phyloP scores from a whole-genome alignment of 2,797 vertebrate genomes.

The Macropus fuliginosus region DNA sequence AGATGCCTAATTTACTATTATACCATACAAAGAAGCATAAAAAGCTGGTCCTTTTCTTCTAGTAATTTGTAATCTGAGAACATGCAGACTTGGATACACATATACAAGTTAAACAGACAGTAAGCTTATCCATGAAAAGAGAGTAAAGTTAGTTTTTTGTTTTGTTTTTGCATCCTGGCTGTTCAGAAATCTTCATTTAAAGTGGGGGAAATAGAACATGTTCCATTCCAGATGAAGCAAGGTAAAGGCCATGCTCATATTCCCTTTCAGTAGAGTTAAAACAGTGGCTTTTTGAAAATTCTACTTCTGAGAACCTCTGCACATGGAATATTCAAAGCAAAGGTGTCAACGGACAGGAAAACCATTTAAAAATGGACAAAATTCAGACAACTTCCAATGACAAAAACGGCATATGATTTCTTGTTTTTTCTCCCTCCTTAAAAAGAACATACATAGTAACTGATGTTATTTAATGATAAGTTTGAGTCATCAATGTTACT shows the following conservation, averaged over 20 bases:
- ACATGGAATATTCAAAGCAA: background rate
- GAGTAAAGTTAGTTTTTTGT: background rate
- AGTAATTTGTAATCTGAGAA: constrained; percentile 26
- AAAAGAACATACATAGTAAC: background rate
- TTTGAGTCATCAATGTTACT: background rate
- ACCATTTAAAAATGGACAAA: background rate
- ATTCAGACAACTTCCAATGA: background rate
- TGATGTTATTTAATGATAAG: background rate
- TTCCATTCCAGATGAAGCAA: background rate
- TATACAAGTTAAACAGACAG: constrained; percentile 40
- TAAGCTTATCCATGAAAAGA: background rate
- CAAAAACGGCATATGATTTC: constrained; percentile 37
- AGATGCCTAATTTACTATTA: constrained; percentile 47
- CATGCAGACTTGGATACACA: constrained; percentile 36
- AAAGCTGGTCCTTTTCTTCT: constrained; percentile 9
- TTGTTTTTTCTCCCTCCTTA: constrained; percentile 46
- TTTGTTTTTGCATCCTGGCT: background rate
- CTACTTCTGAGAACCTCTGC: background rate
- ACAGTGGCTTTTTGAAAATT: background rate
- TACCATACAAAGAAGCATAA: constrained; percentile 60
- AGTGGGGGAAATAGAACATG: background rate
- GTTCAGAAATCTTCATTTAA: background rate
- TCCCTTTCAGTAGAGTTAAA: background rate
- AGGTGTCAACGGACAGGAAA: constrained; percentile 17
- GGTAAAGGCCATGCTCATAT: background rate